Evolutionary conservation across 2,888 invertebrate genomes (phyloP), one percentile per base, ranked within the genome.

Genomic region (Lasioglossum lativentre): DNA sequence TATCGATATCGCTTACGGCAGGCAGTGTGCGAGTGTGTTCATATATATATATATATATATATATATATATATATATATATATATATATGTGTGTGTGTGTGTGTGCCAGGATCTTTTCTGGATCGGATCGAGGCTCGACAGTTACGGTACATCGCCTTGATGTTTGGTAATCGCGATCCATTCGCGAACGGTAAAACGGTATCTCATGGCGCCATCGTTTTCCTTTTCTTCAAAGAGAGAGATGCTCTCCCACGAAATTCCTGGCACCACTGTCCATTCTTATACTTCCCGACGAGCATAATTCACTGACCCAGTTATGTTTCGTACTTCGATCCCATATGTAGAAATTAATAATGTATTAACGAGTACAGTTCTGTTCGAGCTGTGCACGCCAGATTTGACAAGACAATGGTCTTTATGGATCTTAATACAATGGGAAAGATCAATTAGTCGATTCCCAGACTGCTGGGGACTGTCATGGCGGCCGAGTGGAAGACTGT

Each of bases 111-210:
- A 47, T 76, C 68, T 19, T 38, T 78, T 56, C 68, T 34, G 68
- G 68, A 68, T 68, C 23, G 68, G 34, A 68, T 56, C 59, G 73
- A 59, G 27, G 34, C 45, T 23, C 16, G 40, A 45, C 27, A 78
- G 45, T 84, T 82, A 81, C 81, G 83, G 71, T 81, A 78, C 42
- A 75, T 66, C 34, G 40, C 34, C 8, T 52, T 78, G 81, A 76
- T 45, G 71, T 85, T 78, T 68, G 84, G 75, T 81, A 70, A 82
- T 77, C 40, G n/a, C 38, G 72, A 52, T 59, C 68, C 71, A 76
- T 73, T 77, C 68, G 68, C 68, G 38, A 68, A 38, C 70, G 77
- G 59, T 34, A 27, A 19, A 83, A 80, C 80, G 83, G 83, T 74
- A 77, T 77, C 72, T 52, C 75, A 23, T 19, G 34, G 68, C 68